These are phyloP conservation scores for Aethes cnicana DNA, from an alignment of 2,888 invertebrate species.

Conservation along the genomic window DNA sequence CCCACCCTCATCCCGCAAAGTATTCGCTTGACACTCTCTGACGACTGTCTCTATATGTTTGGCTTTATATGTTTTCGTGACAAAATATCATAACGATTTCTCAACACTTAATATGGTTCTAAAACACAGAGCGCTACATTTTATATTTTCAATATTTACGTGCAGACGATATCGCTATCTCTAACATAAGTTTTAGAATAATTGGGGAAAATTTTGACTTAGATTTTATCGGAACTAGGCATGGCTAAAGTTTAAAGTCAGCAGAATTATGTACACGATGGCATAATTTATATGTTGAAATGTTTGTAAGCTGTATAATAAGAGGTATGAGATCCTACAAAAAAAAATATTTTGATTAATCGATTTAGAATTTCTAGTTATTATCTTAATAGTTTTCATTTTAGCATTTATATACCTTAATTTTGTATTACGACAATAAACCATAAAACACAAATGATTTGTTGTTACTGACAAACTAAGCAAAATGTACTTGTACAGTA, in stretches of 20 bases:
- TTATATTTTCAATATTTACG: too few relatives aligned
- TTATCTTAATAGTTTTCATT: slow-evolving; percentile 6
- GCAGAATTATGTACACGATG: background rate
- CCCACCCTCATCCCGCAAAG: slow-evolving; percentile 37
- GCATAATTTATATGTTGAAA: background rate
- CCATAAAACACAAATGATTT: slow-evolving; percentile 23
- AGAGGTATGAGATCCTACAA: slow-evolving; percentile 26
- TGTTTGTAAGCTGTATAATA: slow-evolving; percentile 8
- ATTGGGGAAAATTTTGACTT: too few relatives aligned
- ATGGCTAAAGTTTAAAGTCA: background rate
- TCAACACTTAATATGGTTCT: too few relatives aligned
- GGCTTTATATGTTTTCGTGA: too few relatives aligned
- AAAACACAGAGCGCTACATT: too few relatives aligned
- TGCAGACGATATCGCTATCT: too few relatives aligned
- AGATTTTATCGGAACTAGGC: too few relatives aligned
- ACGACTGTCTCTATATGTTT: too few relatives aligned
- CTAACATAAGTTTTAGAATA: too few relatives aligned
- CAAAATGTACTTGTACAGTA: slow-evolving; percentile 39
- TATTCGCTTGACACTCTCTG: slow-evolving; percentile 36
- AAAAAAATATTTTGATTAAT: slow-evolving; percentile 21
- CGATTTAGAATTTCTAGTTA: slow-evolving; percentile 6
- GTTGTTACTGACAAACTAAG: slow-evolving; percentile 10
- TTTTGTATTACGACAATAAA: slow-evolving; percentile 24
- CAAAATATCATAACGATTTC: too few relatives aligned
- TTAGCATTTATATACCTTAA: slow-evolving; percentile 13